Evolutionary conservation across 2,797 vertebrate genomes (phyloP).

Genomic region (Halcyon badia): DNA sequence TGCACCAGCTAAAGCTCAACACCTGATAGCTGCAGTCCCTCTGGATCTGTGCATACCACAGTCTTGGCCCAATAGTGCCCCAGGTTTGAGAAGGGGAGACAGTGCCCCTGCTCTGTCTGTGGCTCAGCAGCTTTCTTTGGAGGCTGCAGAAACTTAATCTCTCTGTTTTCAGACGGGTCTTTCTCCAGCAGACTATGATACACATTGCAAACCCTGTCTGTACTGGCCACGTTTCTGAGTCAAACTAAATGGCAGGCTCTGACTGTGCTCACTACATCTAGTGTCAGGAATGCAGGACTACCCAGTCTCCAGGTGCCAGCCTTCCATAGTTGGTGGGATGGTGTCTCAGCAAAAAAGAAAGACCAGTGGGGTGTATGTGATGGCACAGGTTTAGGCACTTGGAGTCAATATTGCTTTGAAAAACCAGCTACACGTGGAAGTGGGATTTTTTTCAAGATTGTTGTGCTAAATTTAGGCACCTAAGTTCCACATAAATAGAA

Average conservation of each 20-base stretch:
- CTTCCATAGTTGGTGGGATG: background rate
- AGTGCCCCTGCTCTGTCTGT: background rate
- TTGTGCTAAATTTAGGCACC: background rate
- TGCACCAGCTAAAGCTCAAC: background rate
- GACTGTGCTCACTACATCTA: background rate
- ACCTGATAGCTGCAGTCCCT: background rate
- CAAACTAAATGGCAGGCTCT: background rate
- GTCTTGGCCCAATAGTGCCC: background rate
- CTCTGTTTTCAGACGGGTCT: background rate
- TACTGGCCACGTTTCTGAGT: background rate
- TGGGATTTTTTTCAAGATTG: background rate
- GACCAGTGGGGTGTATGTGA: background rate
- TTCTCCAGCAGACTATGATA: background rate
- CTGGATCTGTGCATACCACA: background rate
- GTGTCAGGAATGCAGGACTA: background rate
- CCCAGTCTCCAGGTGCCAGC: background rate
- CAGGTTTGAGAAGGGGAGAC: background rate
- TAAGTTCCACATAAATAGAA: background rate
- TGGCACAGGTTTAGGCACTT: background rate
- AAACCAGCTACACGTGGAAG: background rate
- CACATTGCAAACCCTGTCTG: background rate
- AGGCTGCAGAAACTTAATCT: background rate
- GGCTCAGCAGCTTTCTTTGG: background rate
- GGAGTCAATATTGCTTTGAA: background rate
- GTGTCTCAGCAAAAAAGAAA: background rate